Base-by-base conservation (phyloP, 2,113 vertebrate species). In the Eretmochelys imbricata region DNA sequence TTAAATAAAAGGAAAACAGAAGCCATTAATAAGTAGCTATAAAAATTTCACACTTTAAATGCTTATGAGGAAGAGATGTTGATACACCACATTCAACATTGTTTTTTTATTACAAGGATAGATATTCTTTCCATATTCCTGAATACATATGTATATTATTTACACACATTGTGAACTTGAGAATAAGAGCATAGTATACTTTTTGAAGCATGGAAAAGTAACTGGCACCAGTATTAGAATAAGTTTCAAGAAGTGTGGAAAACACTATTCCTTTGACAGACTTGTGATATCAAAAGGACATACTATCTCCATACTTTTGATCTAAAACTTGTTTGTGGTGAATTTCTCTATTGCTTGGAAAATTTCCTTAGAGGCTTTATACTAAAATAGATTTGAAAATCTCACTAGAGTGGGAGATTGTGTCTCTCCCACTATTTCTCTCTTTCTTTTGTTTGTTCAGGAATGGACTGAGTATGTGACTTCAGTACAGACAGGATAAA, bases 221-320 rank as follows among this genome's bases (percentile, higher is more conserved):
- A 88, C 83, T 48, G 85, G 83, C 80, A 48, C 0, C 31, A 49
- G 25, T 84, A 85, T 38, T 80, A 14, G n/a, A 87, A 91, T 85
- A 80, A 29, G 24, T 4, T 87, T 83, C 17, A 85, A 91, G 90
- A 93, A 65, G 48, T 5, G 57, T 6, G 65, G 75, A 95, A 94
- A 54, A 42, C 42, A 7, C 14, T 53, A 80, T 27, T 85, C 85
- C 42, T 76, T 13, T 57, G 42, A 80, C 22, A 89, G 85, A 90
- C 91, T 92, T 93, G 94, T 50, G 9, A 12, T 88, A 65, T 85
- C 19, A 94, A 89, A 95, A 27, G 10, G 80, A 53, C 8, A 89
- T 13, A 0, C 0, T 35, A 65, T 9, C 2, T 46, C n/a, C 3
- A 1, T 53, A 75, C 5, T 22, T 89, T 38, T 55, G 59, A 72